These are phyloP conservation scores for Vulpes lagopus DNA, from an alignment of 2,113 vertebrate species.

Conservation along the genomic window DNA sequence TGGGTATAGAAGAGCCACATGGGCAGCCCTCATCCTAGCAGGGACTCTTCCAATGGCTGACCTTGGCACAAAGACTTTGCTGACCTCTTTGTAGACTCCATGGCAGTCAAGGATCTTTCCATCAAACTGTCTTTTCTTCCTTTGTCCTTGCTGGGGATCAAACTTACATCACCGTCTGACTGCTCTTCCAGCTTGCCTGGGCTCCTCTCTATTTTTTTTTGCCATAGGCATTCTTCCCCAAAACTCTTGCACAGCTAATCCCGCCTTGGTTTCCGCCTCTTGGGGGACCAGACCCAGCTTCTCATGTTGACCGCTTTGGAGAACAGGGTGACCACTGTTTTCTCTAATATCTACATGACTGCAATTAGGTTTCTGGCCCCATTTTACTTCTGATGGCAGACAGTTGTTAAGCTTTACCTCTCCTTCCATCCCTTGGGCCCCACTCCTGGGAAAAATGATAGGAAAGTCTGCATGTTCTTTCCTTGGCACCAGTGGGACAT, in stretches of 20 bases:
- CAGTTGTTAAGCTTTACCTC: not conserved
- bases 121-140: not conserved
- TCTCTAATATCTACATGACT: not conserved
- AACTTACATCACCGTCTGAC: not conserved
- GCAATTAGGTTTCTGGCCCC: not conserved
- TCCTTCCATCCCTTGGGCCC: not conserved
- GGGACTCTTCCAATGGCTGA: not conserved
- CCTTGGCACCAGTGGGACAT: not conserved
- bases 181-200: not conserved
- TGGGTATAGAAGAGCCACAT: fast-evolving
- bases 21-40: not conserved
- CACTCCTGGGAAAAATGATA: not conserved
- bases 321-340: not conserved
- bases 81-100: not conserved
- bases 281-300: not conserved
- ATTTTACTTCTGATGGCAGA: not conserved
- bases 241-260: not conserved
- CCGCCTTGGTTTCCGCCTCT: not conserved
- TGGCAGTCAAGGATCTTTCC: not conserved
- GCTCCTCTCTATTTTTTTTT: fast-evolving
- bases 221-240: not conserved
- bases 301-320: not conserved
- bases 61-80: not conserved
- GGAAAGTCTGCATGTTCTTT: not conserved
- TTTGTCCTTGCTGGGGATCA: not conserved